A percentile compares a stretch with the other conserved stretches of the same genome.
phyloP scores from a whole-genome alignment of 2,888 invertebrate genomes.

The Petrolisthes cinctipes region DNA sequence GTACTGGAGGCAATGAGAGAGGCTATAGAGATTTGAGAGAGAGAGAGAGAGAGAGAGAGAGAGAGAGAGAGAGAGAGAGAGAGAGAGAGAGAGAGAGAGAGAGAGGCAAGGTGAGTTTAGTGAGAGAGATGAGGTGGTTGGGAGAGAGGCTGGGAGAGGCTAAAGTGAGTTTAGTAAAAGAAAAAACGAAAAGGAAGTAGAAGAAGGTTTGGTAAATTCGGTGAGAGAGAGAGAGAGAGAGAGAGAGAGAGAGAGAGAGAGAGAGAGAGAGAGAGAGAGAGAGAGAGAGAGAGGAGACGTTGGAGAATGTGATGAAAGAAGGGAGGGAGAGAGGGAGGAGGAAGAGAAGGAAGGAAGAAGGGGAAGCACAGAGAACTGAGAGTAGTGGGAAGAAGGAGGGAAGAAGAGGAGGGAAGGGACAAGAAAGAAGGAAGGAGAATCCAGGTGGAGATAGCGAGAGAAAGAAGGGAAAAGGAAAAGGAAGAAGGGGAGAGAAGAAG shows the following conservation, averaged over 20 bases:
- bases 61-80: neutral
- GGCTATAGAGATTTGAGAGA: neutral
- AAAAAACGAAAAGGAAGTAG: neutral
- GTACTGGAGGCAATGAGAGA: neutral
- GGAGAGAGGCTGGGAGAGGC: neutral
- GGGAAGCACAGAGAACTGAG: neutral
- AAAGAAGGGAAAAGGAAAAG: neutral
- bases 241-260: neutral
- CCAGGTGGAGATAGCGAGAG: neutral
- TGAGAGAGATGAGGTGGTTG: neutral
- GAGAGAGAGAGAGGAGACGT: neutral
- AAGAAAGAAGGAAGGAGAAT: neutral
- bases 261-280: neutral
- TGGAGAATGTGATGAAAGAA: neutral
- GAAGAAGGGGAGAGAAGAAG: neutral
- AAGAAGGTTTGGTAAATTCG: neutral
- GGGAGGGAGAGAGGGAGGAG: neutral
- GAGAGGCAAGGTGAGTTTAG: neutral
- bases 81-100: neutral
- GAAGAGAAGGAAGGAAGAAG: neutral
- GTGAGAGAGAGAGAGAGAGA: neutral
- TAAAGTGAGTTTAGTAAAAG: neutral
- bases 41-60: neutral
- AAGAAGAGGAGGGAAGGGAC: neutral
- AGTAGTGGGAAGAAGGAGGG: neutral